phyloP scores from a whole-genome alignment of 2,888 invertebrate species.

The Aphodius sticticus region DNA sequence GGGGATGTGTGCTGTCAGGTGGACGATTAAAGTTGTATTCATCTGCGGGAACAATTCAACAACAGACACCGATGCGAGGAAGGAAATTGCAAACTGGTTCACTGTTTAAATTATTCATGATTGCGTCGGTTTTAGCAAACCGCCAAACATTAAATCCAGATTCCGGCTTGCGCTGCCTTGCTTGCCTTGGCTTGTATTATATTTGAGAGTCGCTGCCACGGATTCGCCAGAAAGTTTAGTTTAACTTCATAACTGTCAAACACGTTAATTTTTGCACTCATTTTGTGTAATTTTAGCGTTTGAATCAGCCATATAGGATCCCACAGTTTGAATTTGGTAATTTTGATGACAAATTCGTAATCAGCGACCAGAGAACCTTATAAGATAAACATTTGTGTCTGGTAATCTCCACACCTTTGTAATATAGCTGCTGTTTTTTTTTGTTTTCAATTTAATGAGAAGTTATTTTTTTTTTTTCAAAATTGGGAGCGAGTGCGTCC shows the following conservation, averaged over 20 bases:
- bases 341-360: too few species aligned
- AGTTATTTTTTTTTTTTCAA: too few species aligned
- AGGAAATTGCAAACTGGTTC: not conserved
- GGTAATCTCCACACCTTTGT: too few species aligned
- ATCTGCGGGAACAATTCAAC: not conserved
- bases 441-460: too few species aligned
- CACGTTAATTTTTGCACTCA: not conserved
- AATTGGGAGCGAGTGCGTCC: too few species aligned
- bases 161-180: not conserved
- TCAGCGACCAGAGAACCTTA: too few species aligned
- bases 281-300: too few species aligned
- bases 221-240: not conserved
- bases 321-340: too few species aligned
- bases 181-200: not conserved
- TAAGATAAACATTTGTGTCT: too few species aligned
- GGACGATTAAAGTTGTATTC: not conserved
- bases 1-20: conserved; percentile 4
- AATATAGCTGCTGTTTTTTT: too few species aligned
- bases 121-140: not conserved
- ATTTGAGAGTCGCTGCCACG: not conserved
- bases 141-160: conserved; percentile 4
- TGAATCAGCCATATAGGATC: too few species aligned
- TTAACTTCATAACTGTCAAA: not conserved
- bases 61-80: not conserved
- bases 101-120: not conserved